Evolutionary conservation across 2,888 invertebrate species (phyloP), one percentile per base, ranked within the genome.

Genomic region (Hydrotaea cyrtoneurina): DNA sequence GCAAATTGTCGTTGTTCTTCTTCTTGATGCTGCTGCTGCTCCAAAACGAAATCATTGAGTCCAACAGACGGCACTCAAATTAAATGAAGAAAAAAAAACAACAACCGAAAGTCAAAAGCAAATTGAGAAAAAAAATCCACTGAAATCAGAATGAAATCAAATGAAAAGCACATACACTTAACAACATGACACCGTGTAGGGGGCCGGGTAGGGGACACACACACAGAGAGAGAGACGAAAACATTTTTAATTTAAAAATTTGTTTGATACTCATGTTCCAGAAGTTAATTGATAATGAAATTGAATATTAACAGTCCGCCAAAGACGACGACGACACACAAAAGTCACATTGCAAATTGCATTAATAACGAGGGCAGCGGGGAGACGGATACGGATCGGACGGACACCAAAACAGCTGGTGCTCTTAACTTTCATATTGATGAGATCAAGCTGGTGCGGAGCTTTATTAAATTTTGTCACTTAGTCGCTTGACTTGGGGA

Each of bases 251-350:
- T 74, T 74, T 74, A 74, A 74, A 31, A 43, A 55, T 59, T 57
- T 19, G 73, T 73, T 57, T 57, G 73, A 73, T 57, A 19, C 13
- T 13, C 23, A 57, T 59, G 59, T 43, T 74, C 15, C 57, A 57
- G 13, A 74, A 74, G 59, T 74, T 74, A 74, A 74, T 74, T 74
- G 59, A 59, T 74, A 59, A 59, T 74, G 73, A 74, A 74, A 74
- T 43, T 74, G 39, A 74, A 59, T 66, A 66, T 66, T 66, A 66
- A 66, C 36, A 66, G 21, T 19, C 23, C 59, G 26, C 19, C 11
- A n/a, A 66, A 39, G n/a, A 66, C 0, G 39, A 39, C 17, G 15
- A 26, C 19, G 43, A 21, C 66, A 39, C 2, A 2, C 31, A 7
- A 31, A 31, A 31, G 31, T 31, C 31, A 19, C 10, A 21, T 57